Conservation (phyloP, 2,113 vertebrate genomes). For the Melanotaenia duboulayi region DNA sequence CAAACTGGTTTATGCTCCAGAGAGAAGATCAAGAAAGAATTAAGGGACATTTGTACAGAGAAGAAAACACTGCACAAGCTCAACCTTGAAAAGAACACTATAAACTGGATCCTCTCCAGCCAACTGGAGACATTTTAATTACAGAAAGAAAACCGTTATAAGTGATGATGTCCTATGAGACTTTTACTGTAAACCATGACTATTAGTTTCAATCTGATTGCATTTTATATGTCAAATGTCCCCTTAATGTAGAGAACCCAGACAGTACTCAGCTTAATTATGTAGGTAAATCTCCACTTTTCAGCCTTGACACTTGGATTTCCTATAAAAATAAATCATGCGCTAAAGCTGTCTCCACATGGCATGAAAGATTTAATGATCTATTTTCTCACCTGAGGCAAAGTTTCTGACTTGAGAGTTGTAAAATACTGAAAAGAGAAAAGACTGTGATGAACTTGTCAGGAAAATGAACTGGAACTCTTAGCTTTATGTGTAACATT, state of each 20-base stretch:
- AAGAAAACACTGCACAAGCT: constrained; percentile 17
- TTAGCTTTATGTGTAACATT: not conserved
- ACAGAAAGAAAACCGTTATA: not conserved
- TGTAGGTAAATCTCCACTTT: constrained; percentile 1
- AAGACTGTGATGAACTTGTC: constrained; percentile 3
- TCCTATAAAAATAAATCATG: constrained; percentile 3
- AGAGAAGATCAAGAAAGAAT: not conserved
- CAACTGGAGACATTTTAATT: constrained; percentile 12
- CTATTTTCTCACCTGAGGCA: constrained; percentile 14
- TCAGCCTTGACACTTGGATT: constrained; percentile 1
- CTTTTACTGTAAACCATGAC: not conserved
- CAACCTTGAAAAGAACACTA: constrained; percentile 21
- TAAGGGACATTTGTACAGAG: constrained; percentile 5
- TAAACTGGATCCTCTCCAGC: not conserved
- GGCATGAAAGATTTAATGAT: constrained; percentile 25
- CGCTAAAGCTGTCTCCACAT: not conserved
- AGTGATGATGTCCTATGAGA: not conserved
- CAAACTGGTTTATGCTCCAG: constrained; percentile 1
- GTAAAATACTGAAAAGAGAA: not conserved
- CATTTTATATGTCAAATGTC: constrained; percentile 13
- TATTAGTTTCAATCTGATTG: not conserved
- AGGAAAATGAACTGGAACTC: constrained; percentile 7
- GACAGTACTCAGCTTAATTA: not conserved
- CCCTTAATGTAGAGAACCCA: not conserved
- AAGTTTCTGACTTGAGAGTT: not conserved